Base-by-base conservation (phyloP, 2,797 vertebrate genomes). In the Coregonus ussuriensis region DNA sequence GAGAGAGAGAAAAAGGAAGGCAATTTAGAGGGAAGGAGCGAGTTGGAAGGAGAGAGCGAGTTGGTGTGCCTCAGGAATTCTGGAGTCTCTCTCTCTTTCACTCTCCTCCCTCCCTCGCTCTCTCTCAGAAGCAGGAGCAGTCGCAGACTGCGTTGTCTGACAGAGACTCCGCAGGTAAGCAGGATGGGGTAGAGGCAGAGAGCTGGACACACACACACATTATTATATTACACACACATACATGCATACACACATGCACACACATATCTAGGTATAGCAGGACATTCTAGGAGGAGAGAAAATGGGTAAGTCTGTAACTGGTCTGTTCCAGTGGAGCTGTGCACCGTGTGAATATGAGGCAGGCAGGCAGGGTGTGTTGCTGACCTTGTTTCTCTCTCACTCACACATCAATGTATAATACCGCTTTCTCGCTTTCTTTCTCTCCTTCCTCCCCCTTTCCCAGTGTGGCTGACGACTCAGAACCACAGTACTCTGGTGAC, bases 401-500 rank as follows among this genome's bases (percentile, higher is more conserved):
- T 37, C 67, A 21, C 16, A 47, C 70, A 21, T 18, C 51, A 37
- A 52, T 68, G 14, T 5, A 59, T 41, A 78, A 69, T 41, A 51
- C 21, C 4, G 25, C 25, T 25, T 25, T 33, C 25, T 62, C 31
- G 54, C 14, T 71, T 4, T 76, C 16, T 62, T 76, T 81, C 63
- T 86, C 65, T 86, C 18, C 76, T 21, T 51, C 68, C 2, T 84
- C 76, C 85, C 14, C 88, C 63, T 79, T 65, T 81, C 56, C 79
- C 79, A 99, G 98, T 99, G 78, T 99, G 98, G 98, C 95, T 99
- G 84, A 98, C 98, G 0, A 99, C 98, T 0, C 98, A 99, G 92
- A 99, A 99, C 93, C 98, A 99, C 95, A 99, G 97, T 92, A 99
- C 97, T 0, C 91, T 99, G 93, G 98, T 99, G 85, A 99, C 97